Evolutionary conservation across 30 jellyfish, hydroid and myxozoan genomes (phyloP).

Genomic region (Aurelia sp.): DNA sequence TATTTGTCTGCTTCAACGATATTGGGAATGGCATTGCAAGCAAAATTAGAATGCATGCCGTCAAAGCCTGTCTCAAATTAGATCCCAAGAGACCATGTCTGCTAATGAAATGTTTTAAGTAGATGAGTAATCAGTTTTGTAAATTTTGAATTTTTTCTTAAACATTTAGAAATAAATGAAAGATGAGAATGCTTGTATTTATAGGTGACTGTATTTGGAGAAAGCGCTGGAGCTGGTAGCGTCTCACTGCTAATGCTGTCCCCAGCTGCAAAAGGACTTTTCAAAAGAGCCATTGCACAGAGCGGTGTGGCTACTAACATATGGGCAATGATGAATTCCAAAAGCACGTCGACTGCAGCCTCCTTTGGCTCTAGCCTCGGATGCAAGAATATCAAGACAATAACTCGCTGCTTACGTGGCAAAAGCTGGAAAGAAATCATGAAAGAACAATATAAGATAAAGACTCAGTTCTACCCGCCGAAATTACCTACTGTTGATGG

Average conservation of each 20-base stretch:
- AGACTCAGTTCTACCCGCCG: too few relatives aligned
- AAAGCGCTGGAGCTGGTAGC: conserved; percentile 46
- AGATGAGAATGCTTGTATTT: too few relatives aligned
- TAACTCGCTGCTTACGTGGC: conserved; percentile 2
- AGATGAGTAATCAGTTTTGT: too few relatives aligned
- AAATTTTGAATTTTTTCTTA: too few relatives aligned
- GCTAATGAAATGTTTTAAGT: too few relatives aligned
- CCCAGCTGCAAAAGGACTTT: conserved; percentile 49
- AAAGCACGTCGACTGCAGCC: neutral
- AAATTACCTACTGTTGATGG: conserved; percentile 17
- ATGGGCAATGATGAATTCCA: conserved; percentile 15
- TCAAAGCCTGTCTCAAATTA: too few relatives aligned
- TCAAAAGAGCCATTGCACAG: conserved; percentile 31
- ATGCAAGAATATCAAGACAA: neutral
- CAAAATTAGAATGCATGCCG: too few relatives aligned
- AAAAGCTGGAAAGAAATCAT: neutral
- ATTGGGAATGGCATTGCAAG: too few relatives aligned
- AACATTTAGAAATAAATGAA: too few relatives aligned
- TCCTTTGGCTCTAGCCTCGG: conserved; percentile 1
- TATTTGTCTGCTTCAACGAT: too few relatives aligned
- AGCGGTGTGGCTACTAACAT: conserved; percentile 33
- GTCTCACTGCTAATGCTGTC: conserved; percentile 23
- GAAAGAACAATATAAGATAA: neutral
- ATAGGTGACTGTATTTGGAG: conserved; percentile 41
- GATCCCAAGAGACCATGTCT: too few relatives aligned